Conservation (phyloP, 2,888 invertebrate genomes). For the Caenorhabditis afra region DNA sequence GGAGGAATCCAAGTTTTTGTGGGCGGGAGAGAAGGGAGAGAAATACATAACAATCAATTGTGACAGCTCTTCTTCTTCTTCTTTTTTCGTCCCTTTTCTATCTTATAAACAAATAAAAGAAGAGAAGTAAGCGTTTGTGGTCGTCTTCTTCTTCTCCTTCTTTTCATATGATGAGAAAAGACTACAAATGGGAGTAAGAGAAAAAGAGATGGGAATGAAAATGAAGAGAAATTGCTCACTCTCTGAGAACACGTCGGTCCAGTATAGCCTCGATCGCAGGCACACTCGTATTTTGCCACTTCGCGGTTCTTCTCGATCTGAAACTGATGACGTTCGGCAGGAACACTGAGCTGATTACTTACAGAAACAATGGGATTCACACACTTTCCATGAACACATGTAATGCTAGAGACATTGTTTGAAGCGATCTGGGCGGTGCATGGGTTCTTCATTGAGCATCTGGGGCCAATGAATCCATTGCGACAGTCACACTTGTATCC, state of each 20-base stretch:
- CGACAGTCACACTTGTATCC: conserved; percentile 73
- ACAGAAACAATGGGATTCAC: conserved; percentile 66
- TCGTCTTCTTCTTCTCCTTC: conserved; percentile 18
- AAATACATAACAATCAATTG: conserved; percentile 47
- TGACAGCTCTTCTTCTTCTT: conserved; percentile 37
- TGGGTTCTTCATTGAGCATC: conserved; percentile 73
- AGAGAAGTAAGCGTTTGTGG: conserved; percentile 37
- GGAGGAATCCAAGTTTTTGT: too few species aligned
- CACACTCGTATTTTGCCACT: conserved; percentile 74
- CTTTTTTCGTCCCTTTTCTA: conserved; percentile 18
- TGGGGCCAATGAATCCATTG: conserved; percentile 65
- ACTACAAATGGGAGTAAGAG: neutral
- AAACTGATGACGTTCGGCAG: too few species aligned
- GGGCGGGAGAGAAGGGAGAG: neutral
- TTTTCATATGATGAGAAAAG: neutral
- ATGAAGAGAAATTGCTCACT: conserved; percentile 36
- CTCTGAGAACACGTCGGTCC: conserved; percentile 72
- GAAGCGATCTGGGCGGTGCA: conserved; percentile 72
- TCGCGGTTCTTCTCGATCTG: conserved; percentile 67
- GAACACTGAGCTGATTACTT: too few species aligned
- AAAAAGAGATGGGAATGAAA: too few species aligned
- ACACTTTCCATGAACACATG: conserved; percentile 71
- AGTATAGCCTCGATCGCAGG: conserved; percentile 74
- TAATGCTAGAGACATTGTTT: conserved; percentile 64
- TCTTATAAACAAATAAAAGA: conserved; percentile 56